Conservation (phyloP, 1,140 invertebrate genomes). For the Pomphorhynchus laevis region DNA sequence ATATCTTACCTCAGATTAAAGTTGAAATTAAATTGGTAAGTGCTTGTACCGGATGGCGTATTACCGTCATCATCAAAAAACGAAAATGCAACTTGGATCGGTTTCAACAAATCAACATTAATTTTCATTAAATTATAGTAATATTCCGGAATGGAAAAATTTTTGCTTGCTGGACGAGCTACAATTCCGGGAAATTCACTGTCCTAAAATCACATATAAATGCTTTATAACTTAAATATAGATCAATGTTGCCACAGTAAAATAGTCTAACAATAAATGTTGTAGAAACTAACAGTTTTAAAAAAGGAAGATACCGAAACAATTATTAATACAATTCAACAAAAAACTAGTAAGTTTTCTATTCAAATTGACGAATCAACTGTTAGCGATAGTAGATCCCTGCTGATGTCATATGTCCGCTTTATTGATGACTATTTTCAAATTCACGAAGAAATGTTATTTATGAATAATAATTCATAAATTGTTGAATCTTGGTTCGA, state of each 20-base stretch:
- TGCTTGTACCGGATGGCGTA: conserved; percentile 42
- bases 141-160: conserved; percentile 61
- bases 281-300: not conserved
- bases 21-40: conserved; percentile 93
- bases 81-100: conserved; percentile 59
- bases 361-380: no score
- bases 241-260: not conserved
- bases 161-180: conserved; percentile 72
- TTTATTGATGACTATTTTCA: conserved; percentile 64
- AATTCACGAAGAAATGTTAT: no score
- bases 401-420: conserved; percentile 38
- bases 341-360: no score
- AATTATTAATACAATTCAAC: no score
- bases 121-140: conserved; percentile 66
- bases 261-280: not conserved
- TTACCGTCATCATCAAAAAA: conserved; percentile 75
- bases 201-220: not conserved
- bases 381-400: not conserved
- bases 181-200: conserved; percentile 88
- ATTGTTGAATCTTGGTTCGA: no score
- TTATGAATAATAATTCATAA: no score
- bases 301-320: no score
- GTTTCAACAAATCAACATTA: conserved; percentile 75
- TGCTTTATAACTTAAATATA: not conserved
- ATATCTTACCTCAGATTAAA: conserved; percentile 34